Evolutionary conservation across 2,797 vertebrate species (phyloP), one percentile per base, ranked within the genome.

Genomic region (Neoniphon sammara): DNA sequence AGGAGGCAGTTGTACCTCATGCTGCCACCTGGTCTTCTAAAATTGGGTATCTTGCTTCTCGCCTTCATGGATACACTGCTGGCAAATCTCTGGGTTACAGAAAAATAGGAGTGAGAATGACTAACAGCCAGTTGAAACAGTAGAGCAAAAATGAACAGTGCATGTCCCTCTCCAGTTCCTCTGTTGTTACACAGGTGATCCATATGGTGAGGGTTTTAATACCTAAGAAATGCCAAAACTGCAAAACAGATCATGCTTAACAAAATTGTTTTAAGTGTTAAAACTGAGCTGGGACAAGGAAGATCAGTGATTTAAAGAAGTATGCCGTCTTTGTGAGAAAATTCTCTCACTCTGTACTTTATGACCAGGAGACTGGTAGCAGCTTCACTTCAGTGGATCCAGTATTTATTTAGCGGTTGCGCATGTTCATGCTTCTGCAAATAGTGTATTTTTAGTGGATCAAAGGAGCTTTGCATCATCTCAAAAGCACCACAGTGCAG

Each of bases 141-240:
- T 27, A 4, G 54, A 63, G 36, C 71, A 73, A 60, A 47, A 64
- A 62, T 75, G n/a, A 46, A n/a, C 49, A 30, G 31, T 62, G 66
- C 56, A 57, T 17, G 4, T 42, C 76, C 34, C 31, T 21, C 10
- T 2, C 58, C 6, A 8, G 2, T 42, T 42, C 34, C 36, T n/a
- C 21, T n/a, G 42, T 30, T n/a, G 42, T 30, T 2, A 27, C 49
- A 39, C 36, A 42, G 56, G 69, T 12, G 3, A 67, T 52, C 36
- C 9, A 27, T 36, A 70, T 62, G 15, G 14, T 46, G 44, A 49
- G 21, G 21, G 23, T 10, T 53, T 57, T 17, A 15, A 50, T 20
- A 34, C 59, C 12, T 31, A 8, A 25, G 2, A 1, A 23, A 66
- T 5, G 18, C 3, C 6, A 17, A 10, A 31, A 21, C 25, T 27